Evolutionary conservation across 2,797 vertebrate genomes (phyloP), one percentile per base, ranked within the genome.

Genomic region (Scyliorhinus canicula): DNA sequence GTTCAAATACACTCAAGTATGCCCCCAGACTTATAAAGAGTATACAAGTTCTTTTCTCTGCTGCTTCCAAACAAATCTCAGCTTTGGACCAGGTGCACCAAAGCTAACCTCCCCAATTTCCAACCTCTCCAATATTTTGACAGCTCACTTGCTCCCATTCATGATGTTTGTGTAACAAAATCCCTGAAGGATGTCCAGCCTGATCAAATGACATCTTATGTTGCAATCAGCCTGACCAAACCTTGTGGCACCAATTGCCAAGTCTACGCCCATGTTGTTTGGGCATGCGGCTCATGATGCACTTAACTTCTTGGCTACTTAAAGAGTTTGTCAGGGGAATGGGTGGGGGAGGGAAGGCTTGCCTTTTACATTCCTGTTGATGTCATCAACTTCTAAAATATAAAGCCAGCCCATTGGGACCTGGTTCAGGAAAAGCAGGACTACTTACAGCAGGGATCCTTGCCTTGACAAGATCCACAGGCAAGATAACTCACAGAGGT

Each of bases 291-390:
- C 86, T 90, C 86, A 40, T 31, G 21, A 35, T 60, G n/a, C 86
- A 63, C 55, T 90, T 19, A 90, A 8, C 55, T 90, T 60, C 16
- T 57, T 90, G 86, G 57, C 57, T 60, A 90, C 55, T 63, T 90
- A 40, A n/a, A n/a, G 35, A 40, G 55, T 21, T 47, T 63, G 86
- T 9, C 35, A 21, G 16, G 19, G 31, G 16, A 60, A 60, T 31
- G 31, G 16, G 5, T 60, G 35, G 35, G 50, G 86, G 86, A n/a
- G 86, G 86, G 86, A 40, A 63, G 57, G 16, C 16, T 90, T 90
- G 86, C 3, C 85, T 90, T 63, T 90, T n/a, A 40, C 14, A 63
- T 63, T 90, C 86, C 86, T 90, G 86, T 90, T 90, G 86, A 90
- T 40, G 55, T 90, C 57, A 90, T 90, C 55, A 60, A 2, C 86